Conservation (phyloP, 2,888 invertebrate species). For the Cryptocheilus praepositus region DNA sequence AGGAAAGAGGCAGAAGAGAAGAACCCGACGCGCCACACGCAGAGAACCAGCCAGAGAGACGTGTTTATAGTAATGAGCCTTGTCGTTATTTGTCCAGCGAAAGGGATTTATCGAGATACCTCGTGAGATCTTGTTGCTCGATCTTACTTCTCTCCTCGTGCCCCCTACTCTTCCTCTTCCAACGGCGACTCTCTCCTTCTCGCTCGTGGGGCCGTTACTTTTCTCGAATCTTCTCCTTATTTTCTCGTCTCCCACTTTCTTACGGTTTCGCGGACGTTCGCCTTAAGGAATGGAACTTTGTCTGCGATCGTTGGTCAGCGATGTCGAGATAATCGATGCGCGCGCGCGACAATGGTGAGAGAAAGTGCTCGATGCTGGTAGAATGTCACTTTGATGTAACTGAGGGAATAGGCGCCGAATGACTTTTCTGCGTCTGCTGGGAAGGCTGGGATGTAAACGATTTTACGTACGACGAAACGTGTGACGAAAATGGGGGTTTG, state of each 20-base stretch:
- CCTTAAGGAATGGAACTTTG: no score
- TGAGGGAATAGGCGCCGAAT: no score
- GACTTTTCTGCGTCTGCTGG: no score
- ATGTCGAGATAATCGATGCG: no score
- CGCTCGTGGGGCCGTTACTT: not conserved
- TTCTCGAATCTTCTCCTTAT: not conserved
- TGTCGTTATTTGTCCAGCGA: constrained; percentile 73
- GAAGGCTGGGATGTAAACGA: no score
- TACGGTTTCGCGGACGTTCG: not conserved
- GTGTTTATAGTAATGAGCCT: constrained; percentile 74
- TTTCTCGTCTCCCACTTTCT: not conserved
- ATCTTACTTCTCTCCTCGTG: constrained; percentile 27
- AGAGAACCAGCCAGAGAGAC: constrained; percentile 62
- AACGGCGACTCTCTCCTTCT: constrained; percentile 33
- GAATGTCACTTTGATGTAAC: no score
- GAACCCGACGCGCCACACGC: constrained; percentile 65
- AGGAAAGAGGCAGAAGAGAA: constrained; percentile 38
- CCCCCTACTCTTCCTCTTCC: constrained; percentile 14
- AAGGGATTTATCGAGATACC: constrained; percentile 61
- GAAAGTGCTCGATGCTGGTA: no score
- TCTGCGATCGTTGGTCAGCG: no score
- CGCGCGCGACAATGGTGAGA: no score
- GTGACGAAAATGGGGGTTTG: no score
- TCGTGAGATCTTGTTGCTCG: constrained; percentile 61
- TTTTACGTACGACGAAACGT: no score